A percentile compares a stretch with the other conserved stretches of the same genome.
Conservation (phyloP, 2,113 vertebrate species). For the Eulemur macaco region DNA sequence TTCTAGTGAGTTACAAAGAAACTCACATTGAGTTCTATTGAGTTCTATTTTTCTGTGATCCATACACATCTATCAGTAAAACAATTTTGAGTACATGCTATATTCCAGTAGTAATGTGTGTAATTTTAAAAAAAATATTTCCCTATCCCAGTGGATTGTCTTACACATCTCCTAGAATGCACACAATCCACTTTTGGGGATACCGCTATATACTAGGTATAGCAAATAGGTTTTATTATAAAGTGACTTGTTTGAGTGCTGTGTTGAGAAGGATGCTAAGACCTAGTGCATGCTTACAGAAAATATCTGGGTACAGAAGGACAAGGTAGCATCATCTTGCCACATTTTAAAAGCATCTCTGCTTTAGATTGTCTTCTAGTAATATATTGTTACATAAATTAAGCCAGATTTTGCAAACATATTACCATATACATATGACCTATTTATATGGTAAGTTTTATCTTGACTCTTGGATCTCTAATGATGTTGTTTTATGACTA, state of each 20-base stretch:
- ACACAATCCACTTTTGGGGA: background rate
- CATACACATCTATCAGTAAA: background rate
- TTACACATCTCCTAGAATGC: background rate
- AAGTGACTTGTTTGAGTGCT: background rate
- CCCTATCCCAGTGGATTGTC: background rate
- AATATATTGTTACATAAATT: background rate
- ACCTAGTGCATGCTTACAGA: background rate
- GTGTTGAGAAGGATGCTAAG: background rate
- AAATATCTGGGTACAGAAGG: background rate
- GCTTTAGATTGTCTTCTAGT: background rate
- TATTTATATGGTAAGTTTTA: conserved; percentile 7
- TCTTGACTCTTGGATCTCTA: background rate
- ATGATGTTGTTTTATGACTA: conserved; percentile 35
- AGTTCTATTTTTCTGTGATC: background rate
- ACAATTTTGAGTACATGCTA: background rate
- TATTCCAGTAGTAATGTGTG: background rate
- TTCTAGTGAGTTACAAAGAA: background rate
- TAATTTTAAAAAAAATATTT: background rate
- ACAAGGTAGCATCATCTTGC: background rate
- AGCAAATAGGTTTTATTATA: background rate
- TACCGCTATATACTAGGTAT: background rate
- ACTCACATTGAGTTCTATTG: background rate
- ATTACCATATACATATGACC: background rate
- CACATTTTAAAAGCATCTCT: background rate
- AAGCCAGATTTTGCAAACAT: conserved; percentile 1